Conservation (phyloP, 2,113 vertebrate species). For the Erpornis zantholeuca region DNA sequence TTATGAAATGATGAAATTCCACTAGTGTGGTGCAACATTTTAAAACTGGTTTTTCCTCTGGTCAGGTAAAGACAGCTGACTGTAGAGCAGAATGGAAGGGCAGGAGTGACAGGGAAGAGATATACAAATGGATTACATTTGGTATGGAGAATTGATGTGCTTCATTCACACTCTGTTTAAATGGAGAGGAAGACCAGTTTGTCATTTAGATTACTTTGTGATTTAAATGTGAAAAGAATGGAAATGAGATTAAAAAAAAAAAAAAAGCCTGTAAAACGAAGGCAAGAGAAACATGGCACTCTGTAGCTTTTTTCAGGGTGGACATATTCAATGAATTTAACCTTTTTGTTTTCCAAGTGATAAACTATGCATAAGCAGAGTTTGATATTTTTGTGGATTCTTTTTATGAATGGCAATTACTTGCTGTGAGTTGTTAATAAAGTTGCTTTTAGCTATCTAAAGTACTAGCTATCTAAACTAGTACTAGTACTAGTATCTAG, state of each 20-base stretch:
- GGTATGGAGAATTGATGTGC: conserved; percentile 17
- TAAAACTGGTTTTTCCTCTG: background rate
- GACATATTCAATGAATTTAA: background rate
- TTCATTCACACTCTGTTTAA: background rate
- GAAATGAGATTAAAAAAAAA: background rate
- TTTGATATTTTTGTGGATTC: background rate
- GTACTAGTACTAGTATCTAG: background rate
- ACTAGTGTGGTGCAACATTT: background rate
- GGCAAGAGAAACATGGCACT: background rate
- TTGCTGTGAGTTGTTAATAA: background rate
- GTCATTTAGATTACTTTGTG: conserved; percentile 35
- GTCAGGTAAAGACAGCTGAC: conserved; percentile 8
- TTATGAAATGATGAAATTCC: conserved; percentile 2
- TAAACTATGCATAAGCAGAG: background rate
- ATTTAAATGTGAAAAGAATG: conserved; percentile 11
- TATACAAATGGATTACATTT: background rate
- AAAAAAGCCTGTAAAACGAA: background rate
- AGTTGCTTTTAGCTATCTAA: too few relatives aligned
- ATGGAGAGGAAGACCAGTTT: conserved; percentile 9
- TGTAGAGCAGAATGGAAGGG: background rate
- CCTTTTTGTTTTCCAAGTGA: background rate
- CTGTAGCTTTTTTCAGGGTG: background rate
- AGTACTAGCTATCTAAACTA: too few relatives aligned
- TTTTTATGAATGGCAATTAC: background rate
- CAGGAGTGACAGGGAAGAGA: background rate